Conservation (phyloP, 2,113 vertebrate genomes). For the Lonchura striata region DNA sequence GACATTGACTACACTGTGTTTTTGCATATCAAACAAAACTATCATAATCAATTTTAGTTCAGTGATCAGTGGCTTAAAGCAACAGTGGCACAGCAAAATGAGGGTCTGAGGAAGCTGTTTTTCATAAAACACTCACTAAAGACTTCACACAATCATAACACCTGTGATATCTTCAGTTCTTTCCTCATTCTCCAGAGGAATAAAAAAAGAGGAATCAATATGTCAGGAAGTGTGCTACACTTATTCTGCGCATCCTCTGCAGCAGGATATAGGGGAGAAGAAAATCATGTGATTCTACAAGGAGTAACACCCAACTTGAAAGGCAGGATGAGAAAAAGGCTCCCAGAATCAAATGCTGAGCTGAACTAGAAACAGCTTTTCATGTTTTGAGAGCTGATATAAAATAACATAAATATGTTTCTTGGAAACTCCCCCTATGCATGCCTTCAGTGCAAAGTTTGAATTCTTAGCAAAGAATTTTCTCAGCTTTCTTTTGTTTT, state of each 20-base stretch:
- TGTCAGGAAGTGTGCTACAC: not conserved
- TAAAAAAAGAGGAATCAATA: not conserved
- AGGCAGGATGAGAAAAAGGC: not conserved
- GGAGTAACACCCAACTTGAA: not conserved
- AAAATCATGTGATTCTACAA: not conserved
- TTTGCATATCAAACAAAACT: not conserved
- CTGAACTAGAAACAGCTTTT: not conserved
- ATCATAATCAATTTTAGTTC: not conserved
- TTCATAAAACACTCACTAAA: not conserved
- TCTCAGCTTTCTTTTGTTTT: not conserved
- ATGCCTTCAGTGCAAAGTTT: not conserved
- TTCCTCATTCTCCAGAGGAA: not conserved
- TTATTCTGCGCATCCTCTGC: not conserved
- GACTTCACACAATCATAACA: not conserved
- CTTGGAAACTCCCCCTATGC: not conserved
- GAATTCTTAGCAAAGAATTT: not conserved
- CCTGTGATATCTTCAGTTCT: not conserved
- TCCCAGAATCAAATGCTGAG: not conserved
- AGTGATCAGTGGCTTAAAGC: not conserved
- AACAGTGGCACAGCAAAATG: not conserved
- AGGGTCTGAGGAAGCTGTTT: not conserved
- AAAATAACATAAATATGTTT: not conserved
- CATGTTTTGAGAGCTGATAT: not conserved
- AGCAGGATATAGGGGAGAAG: not conserved
- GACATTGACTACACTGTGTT: not conserved